Conservation (phyloP, 2,113 vertebrate species). For the Brachyhypopomus occidentalis region DNA sequence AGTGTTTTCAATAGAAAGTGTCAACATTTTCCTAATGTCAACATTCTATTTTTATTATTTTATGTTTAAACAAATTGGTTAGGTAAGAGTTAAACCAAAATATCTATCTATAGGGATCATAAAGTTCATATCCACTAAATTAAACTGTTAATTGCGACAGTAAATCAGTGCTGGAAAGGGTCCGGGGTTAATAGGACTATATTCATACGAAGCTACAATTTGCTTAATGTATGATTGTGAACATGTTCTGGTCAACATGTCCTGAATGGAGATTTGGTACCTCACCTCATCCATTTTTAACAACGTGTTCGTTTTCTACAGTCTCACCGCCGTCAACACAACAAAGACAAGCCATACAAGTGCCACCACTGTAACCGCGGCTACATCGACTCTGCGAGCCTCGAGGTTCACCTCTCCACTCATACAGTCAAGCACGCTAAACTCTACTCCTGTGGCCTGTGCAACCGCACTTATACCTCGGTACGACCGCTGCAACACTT, state of each 20-base stretch:
- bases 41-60: no score
- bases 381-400: constrained; percentile 87
- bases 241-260: background rate
- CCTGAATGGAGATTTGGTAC: background rate
- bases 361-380: constrained; percentile 98
- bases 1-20: no score
- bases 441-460: constrained; percentile 96
- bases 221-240: no score
- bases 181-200: no score
- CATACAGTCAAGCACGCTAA: constrained; percentile 98
- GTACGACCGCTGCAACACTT: constrained; percentile 66
- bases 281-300: background rate
- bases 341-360: constrained; percentile 99
- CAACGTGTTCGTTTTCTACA: constrained; percentile 56
- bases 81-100: no score
- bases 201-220: no score
- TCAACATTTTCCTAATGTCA: no score
- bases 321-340: constrained; percentile 98
- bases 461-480: constrained; percentile 97
- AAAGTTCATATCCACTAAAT: no score
- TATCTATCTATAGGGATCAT: no score
- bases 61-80: no score
- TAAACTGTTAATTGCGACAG: no score
- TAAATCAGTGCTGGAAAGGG: no score
- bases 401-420: constrained; percentile 94